Conservation (phyloP, 2,113 vertebrate genomes). For the Phrynosoma platyrhinos region DNA sequence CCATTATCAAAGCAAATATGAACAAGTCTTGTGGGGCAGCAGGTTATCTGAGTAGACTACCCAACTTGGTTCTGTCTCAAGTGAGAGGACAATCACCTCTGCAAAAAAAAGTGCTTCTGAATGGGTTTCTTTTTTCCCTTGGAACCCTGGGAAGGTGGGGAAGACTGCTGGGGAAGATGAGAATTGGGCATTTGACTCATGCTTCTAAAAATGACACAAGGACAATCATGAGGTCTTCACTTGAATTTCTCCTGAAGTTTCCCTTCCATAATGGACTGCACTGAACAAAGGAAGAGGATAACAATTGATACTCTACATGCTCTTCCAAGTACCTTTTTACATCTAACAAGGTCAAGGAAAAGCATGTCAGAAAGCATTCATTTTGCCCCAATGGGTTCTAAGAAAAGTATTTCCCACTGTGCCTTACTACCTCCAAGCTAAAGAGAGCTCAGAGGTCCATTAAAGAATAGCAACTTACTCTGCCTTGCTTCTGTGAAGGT, state of each 20-base stretch:
- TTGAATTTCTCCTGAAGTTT: neutral
- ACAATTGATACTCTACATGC: neutral
- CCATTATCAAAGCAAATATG: neutral
- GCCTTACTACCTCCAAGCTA: neutral
- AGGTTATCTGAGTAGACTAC: neutral
- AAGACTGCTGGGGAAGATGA: neutral
- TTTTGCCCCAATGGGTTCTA: too few species aligned
- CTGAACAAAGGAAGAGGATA: neutral
- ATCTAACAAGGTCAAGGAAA: too few species aligned
- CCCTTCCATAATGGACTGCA: neutral
- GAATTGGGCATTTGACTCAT: neutral
- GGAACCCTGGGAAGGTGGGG: neutral
- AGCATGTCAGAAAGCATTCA: too few species aligned
- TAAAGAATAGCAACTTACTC: neutral
- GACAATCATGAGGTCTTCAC: neutral
- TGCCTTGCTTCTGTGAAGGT: neutral
- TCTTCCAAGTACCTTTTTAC: neutral
- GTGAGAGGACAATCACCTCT: too few species aligned
- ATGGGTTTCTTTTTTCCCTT: neutral
- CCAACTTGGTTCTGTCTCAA: neutral
- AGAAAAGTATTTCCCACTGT: neutral
- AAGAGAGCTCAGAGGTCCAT: neutral
- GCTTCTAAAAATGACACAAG: neutral
- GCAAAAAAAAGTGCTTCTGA: neutral
- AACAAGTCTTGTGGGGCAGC: neutral